Evolutionary conservation across 2,888 invertebrate genomes (phyloP).

Genomic region (Bibio marci): DNA sequence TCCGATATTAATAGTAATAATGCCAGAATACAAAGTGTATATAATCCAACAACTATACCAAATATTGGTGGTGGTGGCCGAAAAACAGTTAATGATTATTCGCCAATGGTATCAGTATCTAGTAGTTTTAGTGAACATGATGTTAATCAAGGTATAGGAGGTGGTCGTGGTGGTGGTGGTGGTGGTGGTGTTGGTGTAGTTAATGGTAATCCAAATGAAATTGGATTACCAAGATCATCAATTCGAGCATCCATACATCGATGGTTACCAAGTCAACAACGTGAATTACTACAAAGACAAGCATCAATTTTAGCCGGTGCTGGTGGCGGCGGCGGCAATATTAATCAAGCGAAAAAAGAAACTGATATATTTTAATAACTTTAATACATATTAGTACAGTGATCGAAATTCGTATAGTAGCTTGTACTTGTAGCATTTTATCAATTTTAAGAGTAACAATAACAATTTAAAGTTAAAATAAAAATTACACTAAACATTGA

Average conservation of each 20-base stretch:
- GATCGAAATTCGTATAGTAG: no score
- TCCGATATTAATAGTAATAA: neutral
- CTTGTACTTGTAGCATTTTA: no score
- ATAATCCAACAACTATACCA: conserved; percentile 26
- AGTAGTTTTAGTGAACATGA: conserved; percentile 18
- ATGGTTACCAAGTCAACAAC: conserved; percentile 28
- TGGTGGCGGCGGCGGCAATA: neutral
- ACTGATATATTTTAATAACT: conserved; percentile 9
- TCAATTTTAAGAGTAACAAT: no score
- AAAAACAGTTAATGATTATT: neutral
- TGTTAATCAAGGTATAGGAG: neutral
- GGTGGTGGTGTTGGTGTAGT: neutral
- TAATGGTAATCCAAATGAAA: no score
- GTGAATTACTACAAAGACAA: conserved; percentile 26
- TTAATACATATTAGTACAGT: no score
- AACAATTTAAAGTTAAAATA: no score
- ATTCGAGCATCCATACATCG: neutral
- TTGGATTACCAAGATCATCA: no score
- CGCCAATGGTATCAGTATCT: conserved; percentile 14
- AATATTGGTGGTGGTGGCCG: conserved; percentile 14
- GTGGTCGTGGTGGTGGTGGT: neutral
- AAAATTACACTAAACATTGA: no score
- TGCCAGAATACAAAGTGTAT: conserved; percentile 17
- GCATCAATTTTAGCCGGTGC: conserved; percentile 14
- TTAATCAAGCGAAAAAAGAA: conserved; percentile 6